Evolutionary conservation across 2,888 invertebrate genomes (phyloP), one percentile per base, ranked within the genome.

Genomic region (Axea sp.): DNA sequence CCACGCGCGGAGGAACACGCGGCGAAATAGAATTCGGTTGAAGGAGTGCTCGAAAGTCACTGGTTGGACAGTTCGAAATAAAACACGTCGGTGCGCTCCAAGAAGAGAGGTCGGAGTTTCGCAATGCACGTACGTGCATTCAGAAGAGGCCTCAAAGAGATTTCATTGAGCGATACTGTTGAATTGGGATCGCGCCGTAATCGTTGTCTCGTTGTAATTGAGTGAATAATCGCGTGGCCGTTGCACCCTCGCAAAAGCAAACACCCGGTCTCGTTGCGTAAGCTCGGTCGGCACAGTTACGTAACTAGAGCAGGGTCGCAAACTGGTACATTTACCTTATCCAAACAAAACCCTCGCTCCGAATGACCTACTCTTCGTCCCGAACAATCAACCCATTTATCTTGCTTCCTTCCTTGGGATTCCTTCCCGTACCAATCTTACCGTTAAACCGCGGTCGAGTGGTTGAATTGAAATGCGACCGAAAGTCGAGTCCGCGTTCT

Each of bases 371-470:
- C 67, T 67, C 67, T 67, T 67, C 28, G 39, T 67, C 57, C 57
- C 57, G 41, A 67, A 55, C 65, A 67, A 67, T 67, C 65, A 31
- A n/a, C 47, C 55, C 65, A 55, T 67, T 67, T 67, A 57, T 67
- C 65, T 51, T 64, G 28, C 65, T 30, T 55, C 22, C 55, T 51
- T 53, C 9, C 31, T 37, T 37, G 35, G 37, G 51, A 53, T 55
- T 67, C 55, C 39, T 51, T 47, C 9, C 22, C 22, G 45, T 57
- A 53, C 65, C 19, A 67, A 67, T 57, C 65, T 47, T 67, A 55
- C 65, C 65, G 65, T 67, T 67, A 55, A 67, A 55, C 3, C 24
- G 22, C 14, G 14, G 19, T n/a, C 24, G 33, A 15, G 35, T 11
- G 39, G 5, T 49, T 45, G 41, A 64, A 53, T 62, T 24, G 30